Evolutionary conservation across 37 sponge, comb jelly and placozoan genomes (phyloP).

Genomic region (Oopsacas minuta): DNA sequence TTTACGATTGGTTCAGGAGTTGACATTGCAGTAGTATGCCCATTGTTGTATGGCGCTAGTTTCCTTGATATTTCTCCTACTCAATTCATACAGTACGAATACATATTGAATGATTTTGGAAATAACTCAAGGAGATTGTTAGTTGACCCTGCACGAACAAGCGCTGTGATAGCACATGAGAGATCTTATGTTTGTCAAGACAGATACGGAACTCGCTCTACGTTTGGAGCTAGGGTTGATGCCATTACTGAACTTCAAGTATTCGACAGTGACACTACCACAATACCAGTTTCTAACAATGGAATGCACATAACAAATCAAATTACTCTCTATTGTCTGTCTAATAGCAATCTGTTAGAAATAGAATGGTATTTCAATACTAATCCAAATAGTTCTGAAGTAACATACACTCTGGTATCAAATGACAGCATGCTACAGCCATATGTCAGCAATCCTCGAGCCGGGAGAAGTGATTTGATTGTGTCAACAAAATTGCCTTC

Average conservation of each 20-base stretch:
- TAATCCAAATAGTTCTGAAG: neutral
- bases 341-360: neutral
- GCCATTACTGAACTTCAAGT: neutral
- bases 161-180: neutral
- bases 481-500: neutral
- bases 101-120: neutral
- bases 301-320: neutral
- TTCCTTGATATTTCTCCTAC: neutral
- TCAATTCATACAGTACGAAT: neutral
- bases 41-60: neutral
- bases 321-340: neutral
- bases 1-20: neutral
- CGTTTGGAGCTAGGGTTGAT: slow-evolving; percentile 3
- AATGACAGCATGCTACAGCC: neutral
- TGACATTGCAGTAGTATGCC: neutral
- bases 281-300: neutral
- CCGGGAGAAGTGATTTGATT: neutral
- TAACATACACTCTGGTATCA: neutral
- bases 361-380: neutral
- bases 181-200: neutral
- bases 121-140: slow-evolving; percentile 1
- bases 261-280: neutral
- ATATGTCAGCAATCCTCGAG: neutral
- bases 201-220: neutral
- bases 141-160: neutral